Conservation (phyloP, 2,888 invertebrate genomes). For the Dascillus cervinus region DNA sequence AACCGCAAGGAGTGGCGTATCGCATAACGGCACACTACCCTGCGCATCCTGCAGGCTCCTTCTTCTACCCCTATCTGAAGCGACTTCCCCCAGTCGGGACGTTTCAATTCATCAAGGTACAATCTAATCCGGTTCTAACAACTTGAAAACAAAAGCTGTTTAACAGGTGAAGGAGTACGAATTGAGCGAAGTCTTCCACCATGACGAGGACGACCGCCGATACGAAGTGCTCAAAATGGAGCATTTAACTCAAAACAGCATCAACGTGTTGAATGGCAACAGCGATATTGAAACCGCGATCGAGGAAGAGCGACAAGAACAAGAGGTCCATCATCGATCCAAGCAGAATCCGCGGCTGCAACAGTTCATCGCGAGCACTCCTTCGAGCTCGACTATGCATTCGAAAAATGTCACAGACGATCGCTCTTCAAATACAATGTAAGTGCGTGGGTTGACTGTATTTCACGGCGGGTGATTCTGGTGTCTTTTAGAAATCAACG, state of each 20-base stretch:
- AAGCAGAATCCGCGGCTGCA: slow-evolving; percentile 22
- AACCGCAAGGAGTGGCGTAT: slow-evolving; percentile 81
- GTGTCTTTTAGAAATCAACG: slow-evolving; percentile 28
- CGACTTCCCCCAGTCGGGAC: slow-evolving; percentile 84
- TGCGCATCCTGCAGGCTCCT: slow-evolving; percentile 87
- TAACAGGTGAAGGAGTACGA: slow-evolving; percentile 79
- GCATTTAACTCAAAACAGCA: slow-evolving; percentile 49
- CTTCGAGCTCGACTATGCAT: slow-evolving; percentile 15
- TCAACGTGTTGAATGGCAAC: slow-evolving; percentile 55
- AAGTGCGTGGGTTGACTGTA: no score
- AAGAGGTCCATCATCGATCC: slow-evolving; percentile 42
- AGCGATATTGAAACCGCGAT: slow-evolving; percentile 71
- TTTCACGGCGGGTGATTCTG: no score
- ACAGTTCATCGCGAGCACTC: slow-evolving; percentile 27
- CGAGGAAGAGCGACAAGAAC: slow-evolving; percentile 68
- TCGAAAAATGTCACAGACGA: slow-evolving; percentile 23
- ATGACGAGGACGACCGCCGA: slow-evolving; percentile 67
- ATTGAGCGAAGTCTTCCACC: slow-evolving; percentile 78
- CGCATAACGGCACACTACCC: slow-evolving; percentile 84
- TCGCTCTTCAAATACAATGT: slow-evolving; percentile 35
- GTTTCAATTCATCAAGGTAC: slow-evolving; percentile 84
- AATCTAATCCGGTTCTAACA: background rate
- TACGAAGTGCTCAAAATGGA: slow-evolving; percentile 65
- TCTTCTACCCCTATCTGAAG: slow-evolving; percentile 85
- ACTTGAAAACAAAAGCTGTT: slow-evolving; percentile 4